Evolutionary conservation across 2,797 vertebrate genomes (phyloP).

Genomic region (Botia kubotai): DNA sequence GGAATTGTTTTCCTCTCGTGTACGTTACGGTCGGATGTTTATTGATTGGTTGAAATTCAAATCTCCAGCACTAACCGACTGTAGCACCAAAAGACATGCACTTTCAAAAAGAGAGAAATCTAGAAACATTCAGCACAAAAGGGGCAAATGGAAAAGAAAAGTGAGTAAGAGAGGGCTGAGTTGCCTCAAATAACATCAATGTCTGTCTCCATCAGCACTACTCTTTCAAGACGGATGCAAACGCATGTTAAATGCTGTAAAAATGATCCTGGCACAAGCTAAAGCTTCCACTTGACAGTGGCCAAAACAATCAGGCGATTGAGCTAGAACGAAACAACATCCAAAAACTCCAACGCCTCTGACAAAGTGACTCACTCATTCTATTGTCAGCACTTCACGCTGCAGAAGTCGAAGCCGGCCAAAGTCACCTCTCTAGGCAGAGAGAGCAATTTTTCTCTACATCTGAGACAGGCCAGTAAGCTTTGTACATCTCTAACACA

Average conservation of each 20-base stretch:
- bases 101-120: too few relatives aligned
- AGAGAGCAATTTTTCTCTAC: background rate
- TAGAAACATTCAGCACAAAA: too few relatives aligned
- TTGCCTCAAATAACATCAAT: background rate
- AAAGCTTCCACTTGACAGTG: background rate
- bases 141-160: too few relatives aligned
- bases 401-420: background rate
- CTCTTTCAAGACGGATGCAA: background rate
- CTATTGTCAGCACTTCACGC: background rate
- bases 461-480: slow-evolving; percentile 11
- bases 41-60: too few relatives aligned
- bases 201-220: background rate
- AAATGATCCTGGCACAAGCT: slow-evolving; percentile 4
- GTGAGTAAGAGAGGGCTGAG: too few relatives aligned
- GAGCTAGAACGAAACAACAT: background rate
- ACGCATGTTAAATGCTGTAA: background rate
- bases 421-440: slow-evolving; percentile 1
- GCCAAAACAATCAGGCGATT: background rate
- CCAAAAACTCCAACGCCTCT: slow-evolving; percentile 26
- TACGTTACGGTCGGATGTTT: background rate
- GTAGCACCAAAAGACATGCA: too few relatives aligned
- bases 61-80: too few relatives aligned
- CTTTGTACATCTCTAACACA: slow-evolving; percentile 19
- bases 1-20: background rate
- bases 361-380: slow-evolving; percentile 35